Percentiles rank a stretch among this genome's conserved stretches.
Evolutionary conservation across 2,888 invertebrate species (phyloP).

Genomic region (Mycogona germanica): DNA sequence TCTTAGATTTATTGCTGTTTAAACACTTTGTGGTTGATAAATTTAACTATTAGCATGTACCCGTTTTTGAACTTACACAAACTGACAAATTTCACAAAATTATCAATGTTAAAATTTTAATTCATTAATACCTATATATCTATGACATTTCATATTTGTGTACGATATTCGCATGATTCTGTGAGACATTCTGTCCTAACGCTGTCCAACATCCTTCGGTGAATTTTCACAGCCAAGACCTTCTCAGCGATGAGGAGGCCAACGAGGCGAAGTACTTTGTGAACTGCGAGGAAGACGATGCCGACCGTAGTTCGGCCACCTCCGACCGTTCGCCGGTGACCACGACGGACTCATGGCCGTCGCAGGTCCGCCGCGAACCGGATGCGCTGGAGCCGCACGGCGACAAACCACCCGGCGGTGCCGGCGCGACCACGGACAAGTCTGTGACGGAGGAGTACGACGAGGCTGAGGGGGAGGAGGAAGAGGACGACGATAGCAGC

Average conservation of each 20-base stretch:
- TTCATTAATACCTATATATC: no score
- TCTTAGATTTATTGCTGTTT: no score
- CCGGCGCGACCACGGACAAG: background rate
- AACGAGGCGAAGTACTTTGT: slow-evolving; percentile 74
- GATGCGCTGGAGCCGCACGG: background rate
- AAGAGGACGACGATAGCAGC: slow-evolving; percentile 13
- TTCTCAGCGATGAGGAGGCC: slow-evolving; percentile 60
- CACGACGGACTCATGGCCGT: slow-evolving; percentile 30
- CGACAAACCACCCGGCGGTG: no score
- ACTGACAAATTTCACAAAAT: no score
- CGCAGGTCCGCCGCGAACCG: background rate
- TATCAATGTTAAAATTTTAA: no score
- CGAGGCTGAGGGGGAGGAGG: slow-evolving; percentile 11
- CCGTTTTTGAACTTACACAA: no score
- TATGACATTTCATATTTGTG: no score
- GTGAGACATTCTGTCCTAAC: no score
- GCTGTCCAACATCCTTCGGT: no score
- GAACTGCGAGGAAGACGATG: slow-evolving; percentile 23
- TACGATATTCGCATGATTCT: no score
- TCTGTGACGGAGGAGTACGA: background rate
- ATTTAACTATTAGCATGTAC: no score
- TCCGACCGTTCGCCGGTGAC: slow-evolving; percentile 5
- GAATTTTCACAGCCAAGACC: slow-evolving; percentile 13
- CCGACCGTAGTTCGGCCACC: background rate
- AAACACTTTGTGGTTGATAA: no score